phyloP scores from a whole-genome alignment of 2,888 invertebrate species.

The Ennomos fuscantarius region DNA sequence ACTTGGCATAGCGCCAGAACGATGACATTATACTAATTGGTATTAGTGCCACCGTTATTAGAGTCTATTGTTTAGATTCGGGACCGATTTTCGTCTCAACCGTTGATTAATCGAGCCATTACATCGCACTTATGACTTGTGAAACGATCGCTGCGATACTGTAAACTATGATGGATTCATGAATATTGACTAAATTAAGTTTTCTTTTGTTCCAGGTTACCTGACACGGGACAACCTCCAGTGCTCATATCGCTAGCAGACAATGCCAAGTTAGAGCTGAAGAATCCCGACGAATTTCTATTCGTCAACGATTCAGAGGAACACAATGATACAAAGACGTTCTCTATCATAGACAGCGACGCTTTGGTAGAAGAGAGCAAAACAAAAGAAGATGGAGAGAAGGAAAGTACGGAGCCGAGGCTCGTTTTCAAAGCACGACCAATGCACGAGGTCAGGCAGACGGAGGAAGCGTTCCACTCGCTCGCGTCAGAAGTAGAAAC shows the following conservation, averaged over 20 bases:
- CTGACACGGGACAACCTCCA: slow-evolving; percentile 86
- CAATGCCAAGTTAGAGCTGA: slow-evolving; percentile 85
- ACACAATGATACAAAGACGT: slow-evolving; percentile 74
- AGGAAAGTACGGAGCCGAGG: slow-evolving; percentile 66
- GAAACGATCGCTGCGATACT: not conserved
- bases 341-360: slow-evolving; percentile 66
- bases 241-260: slow-evolving; percentile 86
- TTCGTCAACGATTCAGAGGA: slow-evolving; percentile 77
- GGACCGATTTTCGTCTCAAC: slow-evolving; percentile 14
- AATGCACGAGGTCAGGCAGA: slow-evolving; percentile 70
- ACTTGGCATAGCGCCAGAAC: slow-evolving; percentile 20
- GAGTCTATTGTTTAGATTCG: slow-evolving; percentile 16
- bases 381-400: slow-evolving; percentile 51
- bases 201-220: slow-evolving; percentile 81
- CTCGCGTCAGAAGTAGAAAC: slow-evolving; percentile 57
- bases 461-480: slow-evolving; percentile 68
- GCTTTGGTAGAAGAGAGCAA: slow-evolving; percentile 55
- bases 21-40: slow-evolving; percentile 26
- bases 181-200: slow-evolving; percentile 16
- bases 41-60: slow-evolving; percentile 4
- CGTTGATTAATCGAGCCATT: slow-evolving; percentile 12
- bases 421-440: slow-evolving; percentile 76
- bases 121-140: slow-evolving; percentile 10
- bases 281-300: slow-evolving; percentile 82
- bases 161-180: slow-evolving; percentile 7